Evolutionary conservation across 2,888 invertebrate species (phyloP).

Genomic region (Microctonus aethiopoides): DNA sequence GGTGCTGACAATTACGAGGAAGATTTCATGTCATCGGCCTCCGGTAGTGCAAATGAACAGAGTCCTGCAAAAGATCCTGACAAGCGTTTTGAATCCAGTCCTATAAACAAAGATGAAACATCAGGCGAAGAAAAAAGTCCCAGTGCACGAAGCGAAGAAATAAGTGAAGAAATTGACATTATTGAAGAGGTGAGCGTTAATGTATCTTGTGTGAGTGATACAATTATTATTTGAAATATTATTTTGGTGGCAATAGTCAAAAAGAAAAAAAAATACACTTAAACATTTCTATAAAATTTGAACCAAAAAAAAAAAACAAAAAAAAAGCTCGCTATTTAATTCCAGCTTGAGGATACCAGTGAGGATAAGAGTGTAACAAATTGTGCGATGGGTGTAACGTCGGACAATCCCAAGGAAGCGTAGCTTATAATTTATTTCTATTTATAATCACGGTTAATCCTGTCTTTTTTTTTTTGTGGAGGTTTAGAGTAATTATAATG

Average conservation of each 20-base stretch:
- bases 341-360: constrained; percentile 57
- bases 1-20: constrained; percentile 60
- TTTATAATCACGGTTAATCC: not conserved
- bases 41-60: constrained; percentile 61
- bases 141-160: constrained; percentile 57
- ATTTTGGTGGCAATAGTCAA: not conserved
- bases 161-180: constrained; percentile 62
- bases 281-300: not conserved
- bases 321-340: constrained; percentile 32
- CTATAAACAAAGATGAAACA: constrained; percentile 41
- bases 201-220: constrained; percentile 61
- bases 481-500: not conserved
- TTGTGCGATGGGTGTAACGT: constrained; percentile 54
- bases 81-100: constrained; percentile 46
- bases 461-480: constrained; percentile 38
- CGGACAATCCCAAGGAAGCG: constrained; percentile 53
- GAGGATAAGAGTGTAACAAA: constrained; percentile 58
- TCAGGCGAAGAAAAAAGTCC: constrained; percentile 50
- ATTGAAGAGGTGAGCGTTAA: constrained; percentile 58
- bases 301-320: not conserved
- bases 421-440: constrained; percentile 43
- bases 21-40: constrained; percentile 61
- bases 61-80: constrained; percentile 59
- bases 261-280: not conserved
- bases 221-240: constrained; percentile 34